phyloP scores from a whole-genome alignment of 2,113 vertebrate genomes.

The Alligator sinensis region DNA sequence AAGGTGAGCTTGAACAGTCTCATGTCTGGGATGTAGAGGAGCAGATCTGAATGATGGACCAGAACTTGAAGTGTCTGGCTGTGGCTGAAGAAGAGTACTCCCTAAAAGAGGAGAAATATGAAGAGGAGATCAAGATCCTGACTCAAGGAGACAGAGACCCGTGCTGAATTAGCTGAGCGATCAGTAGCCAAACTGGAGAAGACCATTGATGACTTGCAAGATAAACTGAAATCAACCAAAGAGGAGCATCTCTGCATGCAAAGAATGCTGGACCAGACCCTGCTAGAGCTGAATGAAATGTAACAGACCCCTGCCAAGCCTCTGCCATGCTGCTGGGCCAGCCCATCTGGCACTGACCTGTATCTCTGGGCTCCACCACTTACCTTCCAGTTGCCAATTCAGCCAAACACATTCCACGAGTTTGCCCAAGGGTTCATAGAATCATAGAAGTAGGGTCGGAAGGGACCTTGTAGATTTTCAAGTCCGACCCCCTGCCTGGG shows the following conservation, averaged over 20 bases:
- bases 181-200: constrained; percentile 92
- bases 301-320: constrained; percentile 74
- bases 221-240: constrained; percentile 90
- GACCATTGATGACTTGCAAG: constrained; percentile 87
- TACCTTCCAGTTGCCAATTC: constrained; percentile 42
- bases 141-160: constrained; percentile 95
- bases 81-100: constrained; percentile 94
- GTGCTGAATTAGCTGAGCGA: constrained; percentile 90
- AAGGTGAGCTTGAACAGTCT: constrained; percentile 90
- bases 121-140: constrained; percentile 94
- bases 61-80: constrained; percentile 92
- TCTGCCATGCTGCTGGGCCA: constrained; percentile 24
- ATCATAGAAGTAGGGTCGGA: too few species aligned
- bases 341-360: constrained; percentile 70
- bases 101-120: constrained; percentile 93
- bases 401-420: constrained; percentile 44
- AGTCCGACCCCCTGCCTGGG: too few species aligned
- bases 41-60: constrained; percentile 91
- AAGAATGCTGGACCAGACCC: constrained; percentile 91
- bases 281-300: constrained; percentile 93
- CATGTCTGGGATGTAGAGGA: constrained; percentile 89
- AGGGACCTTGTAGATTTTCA: too few species aligned
- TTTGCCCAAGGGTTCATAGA: constrained; percentile 17
- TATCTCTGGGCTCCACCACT: constrained; percentile 56
- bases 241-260: constrained; percentile 91